phyloP scores from a whole-genome alignment of 2,113 vertebrate species.

The Phalacrocorax carbo region DNA sequence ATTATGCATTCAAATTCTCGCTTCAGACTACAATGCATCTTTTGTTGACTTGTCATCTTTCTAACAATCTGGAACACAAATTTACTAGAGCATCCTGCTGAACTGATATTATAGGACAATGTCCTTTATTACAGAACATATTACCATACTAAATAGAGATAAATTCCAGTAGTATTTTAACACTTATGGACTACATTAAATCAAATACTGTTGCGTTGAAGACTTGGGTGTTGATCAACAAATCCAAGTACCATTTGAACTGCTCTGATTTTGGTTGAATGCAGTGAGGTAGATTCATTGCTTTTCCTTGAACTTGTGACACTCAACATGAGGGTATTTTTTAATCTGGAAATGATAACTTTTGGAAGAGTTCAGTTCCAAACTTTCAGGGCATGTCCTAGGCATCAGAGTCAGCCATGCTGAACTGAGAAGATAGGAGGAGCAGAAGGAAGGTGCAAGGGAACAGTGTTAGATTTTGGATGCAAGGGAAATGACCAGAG shows the following conservation, averaged over 20 bases:
- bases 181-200: background rate
- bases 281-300: background rate
- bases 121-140: background rate
- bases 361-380: background rate
- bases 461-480: background rate
- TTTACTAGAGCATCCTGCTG: background rate
- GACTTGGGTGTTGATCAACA: background rate
- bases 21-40: slow-evolving; percentile 9
- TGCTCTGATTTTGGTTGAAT: background rate
- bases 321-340: background rate
- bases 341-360: background rate
- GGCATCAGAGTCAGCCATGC: background rate
- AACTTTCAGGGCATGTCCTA: background rate
- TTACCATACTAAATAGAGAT: background rate
- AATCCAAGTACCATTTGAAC: background rate
- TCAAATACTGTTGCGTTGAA: background rate
- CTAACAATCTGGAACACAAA: background rate
- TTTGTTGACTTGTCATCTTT: slow-evolving; percentile 53
- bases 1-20: slow-evolving; percentile 19
- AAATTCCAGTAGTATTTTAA: background rate
- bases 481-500: background rate
- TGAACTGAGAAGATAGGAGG: background rate
- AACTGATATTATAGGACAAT: background rate
- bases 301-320: background rate
- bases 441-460: background rate